Base-by-base conservation (phyloP, 2,797 vertebrate genomes). In the Coregonus ussuriensis region DNA sequence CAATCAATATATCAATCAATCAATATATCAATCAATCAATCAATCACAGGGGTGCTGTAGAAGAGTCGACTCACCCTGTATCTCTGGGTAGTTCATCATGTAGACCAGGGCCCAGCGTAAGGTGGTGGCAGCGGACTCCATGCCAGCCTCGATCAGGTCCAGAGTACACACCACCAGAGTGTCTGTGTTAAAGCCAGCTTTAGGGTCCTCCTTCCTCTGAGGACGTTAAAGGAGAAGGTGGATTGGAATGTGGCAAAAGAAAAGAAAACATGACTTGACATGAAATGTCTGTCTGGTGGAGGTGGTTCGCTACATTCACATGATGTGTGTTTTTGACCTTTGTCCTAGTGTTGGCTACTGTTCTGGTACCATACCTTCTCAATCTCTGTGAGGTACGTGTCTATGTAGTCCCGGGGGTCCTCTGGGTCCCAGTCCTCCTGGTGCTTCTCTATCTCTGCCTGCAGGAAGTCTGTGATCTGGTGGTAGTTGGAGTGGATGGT, bases 51-150 rank as follows among this genome's bases (percentile, higher is more conserved):
- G 65, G 4, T 66, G 4, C 47, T 56, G 53, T 73, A 5, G 51
- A 69, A 47, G 51, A 70, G 4, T 15, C 9, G 7, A 84, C 94
- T 89, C 69, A 97, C 96, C 59, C 77, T 96, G 95, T 85, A 96
- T 92, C 3, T 96, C 92, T 0, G 95, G 96, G 72, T 95, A 89
- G 82, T 93, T 91, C 81, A 97, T 82, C 94, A 97, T 94, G 83
- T 87, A 94, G 11, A 96, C 72, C 3, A 97, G 51, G 1, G 79
- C 94, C 97, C 97, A 98, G 41, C 83, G 89, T 68, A 98, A 82
- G 0, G 94, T 96, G 71, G 82, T 93, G 0, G 94, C 72, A 0
- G 85, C 1, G 1, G 91, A 86, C 79, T 95, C 92, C 63, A 92
- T 95, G 11, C 96, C 96, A 0, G 95, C 96, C 5, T 3, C 0